A percentile compares a stretch with the other conserved stretches of the same genome.
These are phyloP conservation scores for Nannospalax galili DNA, from an alignment of 2,113 vertebrate genomes.

Conservation along the genomic window DNA sequence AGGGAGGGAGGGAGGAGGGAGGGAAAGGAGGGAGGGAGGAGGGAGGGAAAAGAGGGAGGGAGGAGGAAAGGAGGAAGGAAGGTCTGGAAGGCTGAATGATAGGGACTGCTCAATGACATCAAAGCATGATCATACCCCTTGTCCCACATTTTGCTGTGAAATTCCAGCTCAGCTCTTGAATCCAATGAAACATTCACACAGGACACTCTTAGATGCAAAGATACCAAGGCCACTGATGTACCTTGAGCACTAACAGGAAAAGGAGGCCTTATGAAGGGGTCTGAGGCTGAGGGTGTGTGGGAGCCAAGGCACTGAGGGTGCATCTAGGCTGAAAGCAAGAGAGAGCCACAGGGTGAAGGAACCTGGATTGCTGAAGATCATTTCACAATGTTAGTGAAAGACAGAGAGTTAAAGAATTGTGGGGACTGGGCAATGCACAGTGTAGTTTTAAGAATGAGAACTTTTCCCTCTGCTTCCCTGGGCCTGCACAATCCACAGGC, in stretches of 20 bases:
- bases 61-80: not conserved
- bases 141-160: not conserved
- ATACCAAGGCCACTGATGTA: not conserved
- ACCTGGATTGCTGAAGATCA: not conserved
- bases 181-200: not conserved
- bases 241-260: not conserved
- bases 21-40: too few relatives aligned
- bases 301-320: not conserved
- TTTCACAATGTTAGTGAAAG: accelerated
- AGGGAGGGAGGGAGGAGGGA: not conserved
- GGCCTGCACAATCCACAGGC: too few relatives aligned
- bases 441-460: not conserved
- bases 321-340: not conserved
- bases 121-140: not conserved
- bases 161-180: not conserved
- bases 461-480: not conserved
- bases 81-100: not conserved
- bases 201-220: not conserved
- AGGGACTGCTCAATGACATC: not conserved
- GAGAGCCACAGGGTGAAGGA: not conserved
- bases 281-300: not conserved
- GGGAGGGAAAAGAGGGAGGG: not conserved
- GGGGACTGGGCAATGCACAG: not conserved
- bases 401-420: not conserved
- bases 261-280: not conserved